phyloP scores from a whole-genome alignment of 35 echinoderm and acorn worm genomes.

The Chiridota heheva region DNA sequence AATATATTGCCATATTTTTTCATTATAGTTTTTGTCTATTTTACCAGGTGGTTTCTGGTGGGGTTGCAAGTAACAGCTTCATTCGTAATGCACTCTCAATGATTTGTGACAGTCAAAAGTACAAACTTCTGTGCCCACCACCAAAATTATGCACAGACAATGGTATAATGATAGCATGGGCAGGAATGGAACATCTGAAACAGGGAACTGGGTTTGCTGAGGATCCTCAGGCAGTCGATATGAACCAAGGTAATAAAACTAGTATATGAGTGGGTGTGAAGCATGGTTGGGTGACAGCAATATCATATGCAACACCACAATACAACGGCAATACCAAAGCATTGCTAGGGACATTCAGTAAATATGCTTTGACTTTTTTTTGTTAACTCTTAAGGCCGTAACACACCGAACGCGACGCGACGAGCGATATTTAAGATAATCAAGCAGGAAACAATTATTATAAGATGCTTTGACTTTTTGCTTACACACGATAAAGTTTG shows the following conservation, averaged over 20 bases:
- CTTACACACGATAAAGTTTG: too few species aligned
- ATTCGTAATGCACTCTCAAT: conserved; percentile 73
- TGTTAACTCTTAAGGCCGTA: too few species aligned
- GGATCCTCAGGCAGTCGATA: conserved; percentile 78
- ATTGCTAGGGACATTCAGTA: not conserved
- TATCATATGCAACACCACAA: too few species aligned
- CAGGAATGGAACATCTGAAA: conserved; percentile 91
- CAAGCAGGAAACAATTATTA: too few species aligned
- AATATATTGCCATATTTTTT: too few species aligned
- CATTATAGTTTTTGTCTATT: conserved; percentile 5
- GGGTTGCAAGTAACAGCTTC: conserved; percentile 89
- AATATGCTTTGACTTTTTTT: too few species aligned
- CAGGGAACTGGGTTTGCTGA: conserved; percentile 68
- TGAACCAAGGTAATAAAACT: conserved; percentile 80
- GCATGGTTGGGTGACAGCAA: too few species aligned
- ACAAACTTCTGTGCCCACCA: conserved; percentile 85
- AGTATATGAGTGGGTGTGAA: too few species aligned
- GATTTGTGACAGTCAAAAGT: conserved; percentile 43
- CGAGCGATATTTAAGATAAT: too few species aligned
- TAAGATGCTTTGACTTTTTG: too few species aligned
- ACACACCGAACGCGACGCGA: too few species aligned
- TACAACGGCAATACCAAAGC: not conserved
- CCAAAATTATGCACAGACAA: conserved; percentile 88
- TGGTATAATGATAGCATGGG: conserved; percentile 98
- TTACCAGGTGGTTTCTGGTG: conserved; percentile 89